Base-by-base conservation (phyloP, 2,113 vertebrate species). In the Aptenodytes forsteri region DNA sequence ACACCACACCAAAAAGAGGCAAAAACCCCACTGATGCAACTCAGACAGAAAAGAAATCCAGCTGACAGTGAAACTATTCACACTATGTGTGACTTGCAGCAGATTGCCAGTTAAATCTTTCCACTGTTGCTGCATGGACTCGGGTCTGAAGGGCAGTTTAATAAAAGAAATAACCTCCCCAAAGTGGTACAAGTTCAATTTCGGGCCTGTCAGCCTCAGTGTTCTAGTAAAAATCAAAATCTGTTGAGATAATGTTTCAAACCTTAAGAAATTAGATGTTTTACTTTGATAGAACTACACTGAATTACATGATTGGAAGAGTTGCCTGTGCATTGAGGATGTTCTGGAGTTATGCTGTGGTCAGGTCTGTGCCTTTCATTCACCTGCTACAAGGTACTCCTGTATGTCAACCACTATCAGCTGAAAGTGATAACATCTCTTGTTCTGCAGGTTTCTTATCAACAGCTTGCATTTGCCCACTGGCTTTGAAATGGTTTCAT, bases 361-460 rank as follows among this genome's bases (percentile, higher is more conserved):
- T 90, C 67, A 62, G 38, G 92, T 92, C 88, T 78, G 32, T 3
- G 5, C 50, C 47, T 93, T 92, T 90, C 79, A 86, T 80, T 87
- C 83, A 80, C 42, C 50, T 90, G 29, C 55, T 94, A 17, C 76
- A 77, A 78, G 59, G n/a, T 62, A 75, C 55, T 92, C 67, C 71
- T 62, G 54, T 11, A 83, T 0, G 2, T 78, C 79, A 86, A 19
- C 55, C 46, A 71, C 71, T 89, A 89, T 84, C 79, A 78, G n/a
- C 72, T 50, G 42, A 65, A 87, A 59, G 55, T 1, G 67, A 90
- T 87, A 93, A 81, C 0, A 1, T 89, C 83, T 94, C 76, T 66
- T 95, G 79, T 93, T 95, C 76, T 86, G 64, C 30, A 81, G 59
- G 59, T 93, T 90, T 81, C 64, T 80, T 93, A 95, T 93, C 96